Evolutionary conservation across 2,888 invertebrate species (phyloP).

Genomic region (Notocelia uddmanniana): DNA sequence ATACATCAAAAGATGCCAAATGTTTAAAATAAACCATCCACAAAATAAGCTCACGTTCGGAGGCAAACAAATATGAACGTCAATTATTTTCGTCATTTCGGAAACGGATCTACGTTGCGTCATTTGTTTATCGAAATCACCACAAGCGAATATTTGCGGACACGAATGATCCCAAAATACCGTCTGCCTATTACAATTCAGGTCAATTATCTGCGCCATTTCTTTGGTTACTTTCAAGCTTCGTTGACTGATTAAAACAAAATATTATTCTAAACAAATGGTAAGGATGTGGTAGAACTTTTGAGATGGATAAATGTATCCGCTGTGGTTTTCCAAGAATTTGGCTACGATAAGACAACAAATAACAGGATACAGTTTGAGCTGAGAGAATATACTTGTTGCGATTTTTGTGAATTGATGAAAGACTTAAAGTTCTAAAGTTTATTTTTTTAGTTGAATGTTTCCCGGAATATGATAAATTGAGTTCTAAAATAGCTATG

Average conservation of each 20-base stretch:
- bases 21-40: neutral
- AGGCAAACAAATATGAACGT: neutral
- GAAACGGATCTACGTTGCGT: constrained; percentile 57
- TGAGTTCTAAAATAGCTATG: neutral
- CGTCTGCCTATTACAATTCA: constrained; percentile 16
- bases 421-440: constrained; percentile 3
- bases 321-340: constrained; percentile 30
- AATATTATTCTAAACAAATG: constrained; percentile 48
- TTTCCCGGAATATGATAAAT: neutral
- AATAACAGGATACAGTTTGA: constrained; percentile 27
- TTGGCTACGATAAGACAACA: constrained; percentile 29
- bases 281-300: constrained; percentile 18
- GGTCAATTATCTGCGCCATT: constrained; percentile 61
- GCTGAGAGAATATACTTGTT: neutral
- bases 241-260: constrained; percentile 50
- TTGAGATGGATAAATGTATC: constrained; percentile 26
- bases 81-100: constrained; percentile 19
- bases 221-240: constrained; percentile 53
- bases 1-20: neutral
- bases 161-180: constrained; percentile 33
- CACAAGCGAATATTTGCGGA: constrained; percentile 19
- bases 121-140: constrained; percentile 47
- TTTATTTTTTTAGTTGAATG: constrained; percentile 6
- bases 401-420: constrained; percentile 10
- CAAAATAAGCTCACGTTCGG: constrained; percentile 9